phyloP scores from a whole-genome alignment of 2,113 vertebrate species.

The Mustelus asterias region DNA sequence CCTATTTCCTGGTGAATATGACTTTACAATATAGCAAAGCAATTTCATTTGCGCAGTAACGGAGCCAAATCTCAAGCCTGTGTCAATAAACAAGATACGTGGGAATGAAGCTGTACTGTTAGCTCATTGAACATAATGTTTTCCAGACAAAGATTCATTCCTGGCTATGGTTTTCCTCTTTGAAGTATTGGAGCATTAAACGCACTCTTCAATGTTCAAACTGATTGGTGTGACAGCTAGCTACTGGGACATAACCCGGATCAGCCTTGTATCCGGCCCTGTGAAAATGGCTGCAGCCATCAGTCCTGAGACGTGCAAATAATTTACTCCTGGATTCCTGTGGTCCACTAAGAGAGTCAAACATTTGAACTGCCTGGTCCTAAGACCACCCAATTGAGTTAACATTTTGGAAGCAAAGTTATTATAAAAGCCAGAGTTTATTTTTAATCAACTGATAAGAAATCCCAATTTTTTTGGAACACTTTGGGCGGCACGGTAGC shows the following conservation, averaged over 20 bases:
- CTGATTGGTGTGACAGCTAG: neutral
- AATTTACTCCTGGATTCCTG: neutral
- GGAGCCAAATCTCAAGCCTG: neutral
- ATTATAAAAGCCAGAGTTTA: neutral
- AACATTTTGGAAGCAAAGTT: neutral
- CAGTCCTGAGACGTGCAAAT: neutral
- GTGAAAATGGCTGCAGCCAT: neutral
- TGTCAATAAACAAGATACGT: neutral
- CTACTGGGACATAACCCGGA: neutral
- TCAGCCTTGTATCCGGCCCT: neutral
- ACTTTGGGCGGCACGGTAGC: no score
- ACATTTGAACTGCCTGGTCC: neutral
- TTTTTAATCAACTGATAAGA: neutral
- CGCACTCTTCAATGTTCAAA: neutral
- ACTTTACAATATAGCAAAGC: neutral
- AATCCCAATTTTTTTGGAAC: neutral
- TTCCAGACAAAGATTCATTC: neutral
- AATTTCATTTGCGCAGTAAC: neutral
- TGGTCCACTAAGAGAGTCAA: neutral
- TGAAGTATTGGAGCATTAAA: neutral
- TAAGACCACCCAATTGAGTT: neutral
- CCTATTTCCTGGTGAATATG: neutral
- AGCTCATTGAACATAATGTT: neutral
- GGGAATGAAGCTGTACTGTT: neutral
- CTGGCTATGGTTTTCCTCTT: neutral